Conservation (phyloP, 2,113 vertebrate species). For the Promerops cafer region DNA sequence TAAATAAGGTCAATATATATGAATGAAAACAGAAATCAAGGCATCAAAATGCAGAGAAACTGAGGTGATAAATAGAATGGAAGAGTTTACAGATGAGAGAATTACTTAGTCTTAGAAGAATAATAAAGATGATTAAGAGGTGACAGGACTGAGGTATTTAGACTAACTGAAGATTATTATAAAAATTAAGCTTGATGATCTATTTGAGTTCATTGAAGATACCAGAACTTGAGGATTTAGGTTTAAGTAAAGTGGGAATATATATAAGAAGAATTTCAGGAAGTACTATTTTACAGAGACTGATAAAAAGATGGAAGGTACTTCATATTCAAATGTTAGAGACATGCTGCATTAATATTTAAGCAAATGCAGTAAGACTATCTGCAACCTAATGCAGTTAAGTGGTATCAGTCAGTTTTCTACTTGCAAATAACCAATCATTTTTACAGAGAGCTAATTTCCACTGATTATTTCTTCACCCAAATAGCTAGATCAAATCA, state of each 20-base stretch:
- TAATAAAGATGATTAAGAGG: slow-evolving; percentile 43
- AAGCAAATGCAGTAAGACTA: slow-evolving; percentile 15
- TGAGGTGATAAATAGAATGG: background rate
- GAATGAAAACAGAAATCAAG: background rate
- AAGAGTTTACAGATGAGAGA: slow-evolving; percentile 3
- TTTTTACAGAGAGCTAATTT: slow-evolving; percentile 14
- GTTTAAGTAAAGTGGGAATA: slow-evolving; percentile 51
- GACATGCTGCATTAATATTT: slow-evolving; percentile 26
- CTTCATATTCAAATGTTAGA: slow-evolving; percentile 30
- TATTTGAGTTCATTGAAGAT: slow-evolving; percentile 32
- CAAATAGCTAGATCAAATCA: background rate
- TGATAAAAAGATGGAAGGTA: slow-evolving; percentile 31
- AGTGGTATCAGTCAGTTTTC: slow-evolving; percentile 9
- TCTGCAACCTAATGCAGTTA: slow-evolving; percentile 1
- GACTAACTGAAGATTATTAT: slow-evolving; percentile 35
- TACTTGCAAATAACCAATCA: slow-evolving; percentile 12
- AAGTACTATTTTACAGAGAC: slow-evolving; percentile 5
- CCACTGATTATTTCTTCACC: background rate
- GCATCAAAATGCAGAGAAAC: background rate
- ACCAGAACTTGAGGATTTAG: slow-evolving; percentile 33
- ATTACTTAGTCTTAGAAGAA: slow-evolving; percentile 18
- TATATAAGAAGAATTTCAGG: slow-evolving; percentile 28
- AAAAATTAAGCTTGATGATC: slow-evolving; percentile 56
- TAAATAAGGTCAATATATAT: background rate
- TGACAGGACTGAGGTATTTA: slow-evolving; percentile 27